These are phyloP conservation scores for Sinocyclocheilus anophthalmus DNA, from an alignment of 2,113 vertebrate genomes.

Conservation along the genomic window DNA sequence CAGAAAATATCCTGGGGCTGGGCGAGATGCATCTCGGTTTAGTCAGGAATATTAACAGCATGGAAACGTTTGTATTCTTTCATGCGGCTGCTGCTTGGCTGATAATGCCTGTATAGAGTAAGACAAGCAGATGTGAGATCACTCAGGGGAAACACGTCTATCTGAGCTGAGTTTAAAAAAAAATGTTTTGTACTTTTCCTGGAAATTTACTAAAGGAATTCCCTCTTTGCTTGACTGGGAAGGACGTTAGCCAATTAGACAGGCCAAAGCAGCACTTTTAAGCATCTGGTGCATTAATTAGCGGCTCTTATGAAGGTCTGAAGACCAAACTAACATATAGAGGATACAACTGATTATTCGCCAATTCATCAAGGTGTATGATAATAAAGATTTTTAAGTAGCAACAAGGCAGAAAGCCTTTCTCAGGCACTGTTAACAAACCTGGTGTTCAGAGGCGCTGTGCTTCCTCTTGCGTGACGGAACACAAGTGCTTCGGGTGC, in stretches of 20 bases:
- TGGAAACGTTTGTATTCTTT: constrained; percentile 36
- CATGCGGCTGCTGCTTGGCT: constrained; percentile 20
- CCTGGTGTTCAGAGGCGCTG: constrained; percentile 10
- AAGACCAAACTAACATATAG: constrained; percentile 15
- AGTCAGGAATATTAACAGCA: constrained; percentile 45
- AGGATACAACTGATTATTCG: neutral
- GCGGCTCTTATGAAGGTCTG: constrained; percentile 9
- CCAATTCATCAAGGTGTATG: neutral
- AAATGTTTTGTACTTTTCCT: constrained; percentile 15
- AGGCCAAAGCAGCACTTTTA: constrained; percentile 19
- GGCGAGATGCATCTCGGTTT: constrained; percentile 20
- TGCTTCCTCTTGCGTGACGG: constrained; percentile 16
- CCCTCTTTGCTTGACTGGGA: constrained; percentile 23
- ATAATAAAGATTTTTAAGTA: constrained; percentile 12
- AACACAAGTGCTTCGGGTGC: neutral
- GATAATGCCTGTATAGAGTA: neutral
- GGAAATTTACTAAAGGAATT: neutral
- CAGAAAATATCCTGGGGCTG: constrained; percentile 43
- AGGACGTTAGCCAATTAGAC: constrained; percentile 37
- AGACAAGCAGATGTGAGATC: constrained; percentile 45
- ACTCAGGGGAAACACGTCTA: constrained; percentile 23
- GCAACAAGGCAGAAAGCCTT: constrained; percentile 6
- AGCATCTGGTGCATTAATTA: constrained; percentile 32
- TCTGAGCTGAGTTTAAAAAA: constrained; percentile 31
- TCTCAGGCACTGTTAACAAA: constrained; percentile 11